Evolutionary conservation across 2,888 invertebrate species (phyloP), one percentile per base, ranked within the genome.

Genomic region (Xestia xanthographa): DNA sequence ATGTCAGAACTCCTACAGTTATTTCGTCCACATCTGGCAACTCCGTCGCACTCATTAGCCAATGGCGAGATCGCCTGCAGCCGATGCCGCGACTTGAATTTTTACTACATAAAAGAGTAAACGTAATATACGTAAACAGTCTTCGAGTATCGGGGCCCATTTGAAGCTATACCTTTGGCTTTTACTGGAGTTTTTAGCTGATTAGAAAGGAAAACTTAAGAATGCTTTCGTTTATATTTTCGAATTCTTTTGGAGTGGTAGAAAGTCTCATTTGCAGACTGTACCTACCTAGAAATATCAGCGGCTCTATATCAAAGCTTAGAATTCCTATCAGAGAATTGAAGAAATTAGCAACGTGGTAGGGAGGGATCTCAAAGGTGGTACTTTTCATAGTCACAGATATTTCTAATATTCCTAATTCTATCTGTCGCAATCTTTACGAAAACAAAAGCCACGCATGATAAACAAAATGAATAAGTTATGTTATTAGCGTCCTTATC

Each of bases 11-110:
- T 41, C 62, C 60, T 56, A 63, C 69, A 56, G 74, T 74, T 76
- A 70, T 58, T 71, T 73, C 20, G 22, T 75, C 65, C 66, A 66
- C 84, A 84, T 83, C 75, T 88, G 85, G 87, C 76, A 83, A 74
- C 85, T 72, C 83, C 50, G 67, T 48, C 74, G 41, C 66, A 90
- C 93, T 94, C 93, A 94, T 94, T 94, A 94, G 93, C 92, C 93
- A 93, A 92, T 93, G 93, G 93, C 92, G 92, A 92, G 93, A 92
- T 92, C 92, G 92, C 91, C 91, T 94, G 94, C 93, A 93, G 91
- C 90, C 91, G 91, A 89, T 92, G 93, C 86, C 92, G 92, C 93
- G 93, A 91, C 93, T 91, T 92, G 93, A 93, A 94, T 94, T 95
- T 95, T 95, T 94, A 93, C 90, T 90, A 83, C 87, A 85, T 85